phyloP scores from a whole-genome alignment of 2,113 vertebrate species.

The Cheilinus undulatus region DNA sequence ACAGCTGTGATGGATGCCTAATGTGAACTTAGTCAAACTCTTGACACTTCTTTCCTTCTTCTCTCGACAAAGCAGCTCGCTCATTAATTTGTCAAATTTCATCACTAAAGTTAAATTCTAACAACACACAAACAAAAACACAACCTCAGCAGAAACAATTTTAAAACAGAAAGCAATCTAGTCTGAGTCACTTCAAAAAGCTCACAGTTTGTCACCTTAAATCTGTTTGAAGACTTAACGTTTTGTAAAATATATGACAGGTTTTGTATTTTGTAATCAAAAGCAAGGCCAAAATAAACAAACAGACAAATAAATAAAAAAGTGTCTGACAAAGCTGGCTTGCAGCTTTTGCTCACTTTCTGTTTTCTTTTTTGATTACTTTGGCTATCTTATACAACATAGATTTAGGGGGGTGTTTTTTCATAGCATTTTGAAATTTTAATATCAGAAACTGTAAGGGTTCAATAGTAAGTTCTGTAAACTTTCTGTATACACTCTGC shows the following conservation, averaged over 20 bases:
- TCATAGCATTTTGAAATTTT: too few species aligned
- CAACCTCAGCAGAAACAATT: background rate
- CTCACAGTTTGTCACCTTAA: too few species aligned
- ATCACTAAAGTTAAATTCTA: conserved; percentile 21
- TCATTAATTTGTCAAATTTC: conserved; percentile 33
- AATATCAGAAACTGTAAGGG: too few species aligned
- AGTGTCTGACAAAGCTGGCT: too few species aligned
- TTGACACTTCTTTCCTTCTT: background rate
- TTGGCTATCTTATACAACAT: too few species aligned
- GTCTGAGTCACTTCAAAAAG: background rate
- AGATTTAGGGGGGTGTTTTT: too few species aligned
- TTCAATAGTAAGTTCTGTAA: too few species aligned
- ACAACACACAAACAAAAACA: conserved; percentile 8
- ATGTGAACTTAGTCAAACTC: conserved; percentile 28
- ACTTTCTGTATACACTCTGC: too few species aligned
- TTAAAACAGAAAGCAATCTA: background rate
- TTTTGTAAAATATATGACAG: too few species aligned
- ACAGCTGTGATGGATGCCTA: conserved; percentile 30
- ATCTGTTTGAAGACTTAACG: background rate
- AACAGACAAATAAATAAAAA: background rate
- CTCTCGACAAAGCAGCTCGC: background rate
- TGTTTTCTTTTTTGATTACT: too few species aligned
- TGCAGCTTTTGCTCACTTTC: too few species aligned
- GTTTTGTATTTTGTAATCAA: background rate
- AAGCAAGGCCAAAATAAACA: background rate